phyloP scores from a whole-genome alignment of 2,888 invertebrate species.

The Fragum sueziense region DNA sequence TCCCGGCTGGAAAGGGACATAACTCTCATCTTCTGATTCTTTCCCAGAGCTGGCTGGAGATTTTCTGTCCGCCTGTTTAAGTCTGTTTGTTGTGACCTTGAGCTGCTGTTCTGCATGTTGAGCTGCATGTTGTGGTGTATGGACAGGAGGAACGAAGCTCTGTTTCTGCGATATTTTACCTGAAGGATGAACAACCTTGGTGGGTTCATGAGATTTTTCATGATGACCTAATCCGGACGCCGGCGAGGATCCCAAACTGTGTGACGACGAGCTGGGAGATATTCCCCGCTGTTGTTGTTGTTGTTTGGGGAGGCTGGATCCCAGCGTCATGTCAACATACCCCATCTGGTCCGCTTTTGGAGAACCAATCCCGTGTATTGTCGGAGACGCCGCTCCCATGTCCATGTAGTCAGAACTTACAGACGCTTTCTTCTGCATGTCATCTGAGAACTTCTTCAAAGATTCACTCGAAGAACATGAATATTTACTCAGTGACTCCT shows the following conservation, averaged over 20 bases:
- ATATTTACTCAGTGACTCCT: slow-evolving; percentile 69
- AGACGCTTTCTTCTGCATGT: slow-evolving; percentile 55
- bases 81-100: slow-evolving; percentile 29
- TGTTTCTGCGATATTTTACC: slow-evolving; percentile 63
- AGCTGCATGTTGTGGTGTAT: neutral
- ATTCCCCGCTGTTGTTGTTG: slow-evolving; percentile 46
- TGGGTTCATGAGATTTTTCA: slow-evolving; percentile 41
- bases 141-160: slow-evolving; percentile 38
- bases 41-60: slow-evolving; percentile 65
- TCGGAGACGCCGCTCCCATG: slow-evolving; percentile 68
- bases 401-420: slow-evolving; percentile 70
- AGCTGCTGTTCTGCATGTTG: slow-evolving; percentile 43
- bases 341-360: slow-evolving; percentile 52
- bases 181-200: slow-evolving; percentile 63
- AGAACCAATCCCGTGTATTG: slow-evolving; percentile 41
- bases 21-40: slow-evolving; percentile 69
- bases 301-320: slow-evolving; percentile 50
- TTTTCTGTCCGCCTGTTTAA: slow-evolving; percentile 41
- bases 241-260: slow-evolving; percentile 64
- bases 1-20: slow-evolving; percentile 64
- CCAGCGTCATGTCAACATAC: slow-evolving; percentile 73
- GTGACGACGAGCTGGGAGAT: slow-evolving; percentile 63
- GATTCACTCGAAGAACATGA: slow-evolving; percentile 75
- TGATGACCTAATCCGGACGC: slow-evolving; percentile 46
- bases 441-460: slow-evolving; percentile 66